Conservation (phyloP, 2,113 vertebrate genomes). For the Hippocampus guttulatus region DNA sequence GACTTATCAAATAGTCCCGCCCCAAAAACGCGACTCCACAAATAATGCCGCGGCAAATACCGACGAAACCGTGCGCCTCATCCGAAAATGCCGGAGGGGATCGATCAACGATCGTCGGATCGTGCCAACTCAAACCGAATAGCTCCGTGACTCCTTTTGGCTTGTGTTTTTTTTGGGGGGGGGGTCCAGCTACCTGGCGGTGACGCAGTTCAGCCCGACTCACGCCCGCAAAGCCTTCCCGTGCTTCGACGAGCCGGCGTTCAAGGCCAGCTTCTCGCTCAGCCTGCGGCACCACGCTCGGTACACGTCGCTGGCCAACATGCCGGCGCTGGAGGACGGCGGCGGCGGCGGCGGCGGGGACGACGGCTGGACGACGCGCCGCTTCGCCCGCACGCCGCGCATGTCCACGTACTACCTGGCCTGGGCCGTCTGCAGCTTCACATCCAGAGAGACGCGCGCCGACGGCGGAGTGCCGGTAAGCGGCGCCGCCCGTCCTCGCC, state of each 20-base stretch:
- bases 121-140: too few relatives aligned
- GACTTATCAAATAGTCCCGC: too few relatives aligned
- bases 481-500: conserved; percentile 12
- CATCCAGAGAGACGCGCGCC: conserved; percentile 83
- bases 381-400: conserved; percentile 88
- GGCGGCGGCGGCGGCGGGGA: conserved; percentile 87
- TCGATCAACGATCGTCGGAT: too few relatives aligned
- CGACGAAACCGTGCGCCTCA: too few relatives aligned
- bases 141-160: too few relatives aligned
- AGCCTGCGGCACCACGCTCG: conserved; percentile 86
- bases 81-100: too few relatives aligned
- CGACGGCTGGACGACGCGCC: conserved; percentile 87
- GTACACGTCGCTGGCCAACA: conserved; percentile 93
- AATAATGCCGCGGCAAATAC: too few relatives aligned
- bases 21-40: too few relatives aligned
- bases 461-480: conserved; percentile 86
- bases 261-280: conserved; percentile 95
- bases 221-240: conserved; percentile 97
- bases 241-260: conserved; percentile 97
- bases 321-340: conserved; percentile 81
- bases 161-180: too few relatives aligned
- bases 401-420: conserved; percentile 98
- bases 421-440: conserved; percentile 98
- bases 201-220: conserved; percentile 95
- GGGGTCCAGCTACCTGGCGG: conserved; percentile 81